A percentile compares a stretch with the other conserved stretches of the same genome.
Evolutionary conservation across 2,113 vertebrate genomes (phyloP).

Genomic region (Triplophysa dalaica): DNA sequence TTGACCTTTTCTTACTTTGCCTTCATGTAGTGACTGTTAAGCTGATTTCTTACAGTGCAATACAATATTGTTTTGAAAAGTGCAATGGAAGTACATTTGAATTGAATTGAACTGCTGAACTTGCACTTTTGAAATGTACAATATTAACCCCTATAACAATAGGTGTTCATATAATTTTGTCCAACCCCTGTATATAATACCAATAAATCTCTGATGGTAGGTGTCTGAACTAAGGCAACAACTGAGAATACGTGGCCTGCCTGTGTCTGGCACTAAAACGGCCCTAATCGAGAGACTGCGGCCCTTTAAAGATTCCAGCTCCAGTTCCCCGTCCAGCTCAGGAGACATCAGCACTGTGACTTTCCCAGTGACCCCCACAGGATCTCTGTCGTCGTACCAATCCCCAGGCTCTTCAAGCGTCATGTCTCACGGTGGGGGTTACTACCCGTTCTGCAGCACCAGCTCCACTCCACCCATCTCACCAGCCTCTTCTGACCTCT

Average conservation of each 20-base stretch:
- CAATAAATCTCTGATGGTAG: conserved; percentile 62
- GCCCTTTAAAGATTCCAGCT: conserved; percentile 86
- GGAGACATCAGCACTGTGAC: conserved; percentile 87
- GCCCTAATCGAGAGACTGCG: conserved; percentile 91
- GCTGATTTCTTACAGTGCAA: too few relatives aligned
- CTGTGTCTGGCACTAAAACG: conserved; percentile 93
- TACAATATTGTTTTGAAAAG: too few relatives aligned
- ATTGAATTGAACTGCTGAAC: too few relatives aligned
- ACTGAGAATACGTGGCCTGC: conserved; percentile 90
- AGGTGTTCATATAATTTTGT: too few relatives aligned
- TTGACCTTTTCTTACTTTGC: too few relatives aligned
- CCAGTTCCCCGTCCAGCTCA: conserved; percentile 72
- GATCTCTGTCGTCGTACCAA: conserved; percentile 82
- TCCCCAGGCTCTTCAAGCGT: conserved; percentile 80
- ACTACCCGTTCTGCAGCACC: conserved; percentile 91
- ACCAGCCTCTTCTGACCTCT: conserved; percentile 91
- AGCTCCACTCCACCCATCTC: conserved; percentile 94
- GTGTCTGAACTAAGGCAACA: conserved; percentile 96
- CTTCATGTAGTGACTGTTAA: too few relatives aligned
- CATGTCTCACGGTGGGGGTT: conserved; percentile 82
- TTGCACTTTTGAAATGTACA: too few relatives aligned
- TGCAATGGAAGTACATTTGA: too few relatives aligned
- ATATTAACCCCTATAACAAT: too few relatives aligned
- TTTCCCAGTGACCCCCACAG: conserved; percentile 86
- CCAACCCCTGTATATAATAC: background rate